These are phyloP conservation scores for Montipora efflorescens DNA, from an alignment of 64 coral and sea anemone species.

Conservation along the genomic window DNA sequence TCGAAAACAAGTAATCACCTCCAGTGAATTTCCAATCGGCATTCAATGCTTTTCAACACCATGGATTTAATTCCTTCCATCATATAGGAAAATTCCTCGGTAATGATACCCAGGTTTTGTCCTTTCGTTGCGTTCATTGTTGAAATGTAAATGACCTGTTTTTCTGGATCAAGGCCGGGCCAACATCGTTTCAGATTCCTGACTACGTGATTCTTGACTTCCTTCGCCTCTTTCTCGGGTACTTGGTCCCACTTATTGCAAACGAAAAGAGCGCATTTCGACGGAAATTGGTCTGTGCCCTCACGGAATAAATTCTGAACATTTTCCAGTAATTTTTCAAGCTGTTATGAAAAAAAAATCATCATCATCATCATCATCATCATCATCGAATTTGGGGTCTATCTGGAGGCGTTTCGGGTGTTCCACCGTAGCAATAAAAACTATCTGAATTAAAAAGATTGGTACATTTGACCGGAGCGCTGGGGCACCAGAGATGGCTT, in stretches of 20 bases:
- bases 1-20: not conserved
- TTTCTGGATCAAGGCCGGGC: not conserved
- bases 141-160: slow-evolving; percentile 19
- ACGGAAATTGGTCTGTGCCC: not conserved
- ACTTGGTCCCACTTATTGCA: slow-evolving; percentile 47
- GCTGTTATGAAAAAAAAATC: not conserved
- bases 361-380: too few species aligned
- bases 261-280: slow-evolving; percentile 7
- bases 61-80: slow-evolving; percentile 12
- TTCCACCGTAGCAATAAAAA: too few species aligned
- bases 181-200: not conserved
- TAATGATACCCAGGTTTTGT: not conserved
- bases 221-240: not conserved
- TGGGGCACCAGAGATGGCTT: too few species aligned
- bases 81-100: not conserved
- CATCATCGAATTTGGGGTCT: too few species aligned
- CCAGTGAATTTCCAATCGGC: slow-evolving; percentile 17
- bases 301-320: not conserved
- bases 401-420: too few species aligned
- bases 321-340: not conserved
- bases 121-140: not conserved
- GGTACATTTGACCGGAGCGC: too few species aligned
- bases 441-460: too few species aligned
- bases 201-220: not conserved
- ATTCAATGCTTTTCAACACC: slow-evolving; percentile 9